Percentiles rank a stretch among this genome's conserved stretches.
Conservation (phyloP, 2,888 invertebrate genomes). For the Chymomyza fuscimana region DNA sequence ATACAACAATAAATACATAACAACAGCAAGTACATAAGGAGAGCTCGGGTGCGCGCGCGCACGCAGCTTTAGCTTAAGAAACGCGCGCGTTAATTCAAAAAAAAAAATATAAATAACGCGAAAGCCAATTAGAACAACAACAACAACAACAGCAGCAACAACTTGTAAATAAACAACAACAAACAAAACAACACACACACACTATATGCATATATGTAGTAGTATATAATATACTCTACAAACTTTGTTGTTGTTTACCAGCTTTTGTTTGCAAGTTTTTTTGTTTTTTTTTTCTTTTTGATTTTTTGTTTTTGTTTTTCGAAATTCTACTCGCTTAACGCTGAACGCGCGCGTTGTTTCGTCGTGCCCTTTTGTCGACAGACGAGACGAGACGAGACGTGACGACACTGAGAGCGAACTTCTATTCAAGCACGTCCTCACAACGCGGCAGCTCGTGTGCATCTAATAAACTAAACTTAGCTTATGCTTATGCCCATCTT, state of each 20-base stretch:
- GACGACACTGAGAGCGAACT: constrained; percentile 30
- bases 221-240: not conserved
- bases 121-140: constrained; percentile 5
- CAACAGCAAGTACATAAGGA: constrained; percentile 6
- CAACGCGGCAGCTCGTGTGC: constrained; percentile 80
- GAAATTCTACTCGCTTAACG: constrained; percentile 1
- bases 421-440: constrained; percentile 75
- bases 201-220: not conserved
- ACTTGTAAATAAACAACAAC: constrained; percentile 6
- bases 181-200: not conserved
- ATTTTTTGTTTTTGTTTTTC: not conserved
- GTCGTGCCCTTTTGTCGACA: constrained; percentile 11
- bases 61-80: constrained; percentile 50
- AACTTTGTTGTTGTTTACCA: not conserved
- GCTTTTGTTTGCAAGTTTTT: not conserved
- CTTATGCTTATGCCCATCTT: constrained; percentile 69
- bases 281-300: constrained; percentile 6
- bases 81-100: constrained; percentile 34
- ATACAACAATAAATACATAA: not conserved
- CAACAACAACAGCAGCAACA: constrained; percentile 22
- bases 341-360: constrained; percentile 31
- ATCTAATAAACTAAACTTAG: constrained; percentile 79
- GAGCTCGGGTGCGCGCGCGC: constrained; percentile 34
- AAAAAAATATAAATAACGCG: not conserved
- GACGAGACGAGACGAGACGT: constrained; percentile 26